These are phyloP conservation scores for Rhyacichthys aspro DNA, from an alignment of 2,797 vertebrate genomes.

Conservation along the genomic window DNA sequence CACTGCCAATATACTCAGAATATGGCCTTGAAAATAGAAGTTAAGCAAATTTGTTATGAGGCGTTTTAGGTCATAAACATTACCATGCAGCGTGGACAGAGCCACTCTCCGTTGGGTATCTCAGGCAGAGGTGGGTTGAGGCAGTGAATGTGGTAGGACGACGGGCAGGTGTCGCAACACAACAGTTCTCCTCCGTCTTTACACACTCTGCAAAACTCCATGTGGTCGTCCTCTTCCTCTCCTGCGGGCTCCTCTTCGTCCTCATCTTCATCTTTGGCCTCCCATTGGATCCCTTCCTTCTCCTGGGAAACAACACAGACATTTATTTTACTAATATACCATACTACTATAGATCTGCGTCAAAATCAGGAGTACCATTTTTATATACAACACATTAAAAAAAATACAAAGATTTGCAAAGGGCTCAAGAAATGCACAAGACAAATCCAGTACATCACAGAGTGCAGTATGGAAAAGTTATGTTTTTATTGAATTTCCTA, in stretches of 20 bases:
- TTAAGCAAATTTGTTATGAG: neutral
- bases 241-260: conserved; percentile 91
- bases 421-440: too few relatives aligned
- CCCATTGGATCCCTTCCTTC: conserved; percentile 99
- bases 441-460: too few relatives aligned
- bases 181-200: conserved; percentile 97
- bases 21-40: too few relatives aligned
- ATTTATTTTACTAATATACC: too few relatives aligned
- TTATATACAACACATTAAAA: too few relatives aligned
- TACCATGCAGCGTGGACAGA: conserved; percentile 98
- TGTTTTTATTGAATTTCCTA: too few relatives aligned
- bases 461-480: too few relatives aligned
- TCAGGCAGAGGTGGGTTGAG: conserved; percentile 97
- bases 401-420: too few relatives aligned
- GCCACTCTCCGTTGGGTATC: conserved; percentile 98
- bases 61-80: conserved; percentile 26
- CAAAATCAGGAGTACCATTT: too few relatives aligned
- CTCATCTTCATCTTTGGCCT: conserved; percentile 96
- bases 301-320: conserved; percentile 77
- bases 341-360: too few relatives aligned
- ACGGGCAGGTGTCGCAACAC: conserved; percentile 96
- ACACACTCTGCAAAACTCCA: conserved; percentile 98
- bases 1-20: too few relatives aligned
- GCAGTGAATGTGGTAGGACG: conserved; percentile 99
- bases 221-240: conserved; percentile 98